A percentile compares a stretch with the other conserved stretches of the same genome.
Evolutionary conservation across 2,113 vertebrate species (phyloP).

Genomic region (Heloderma charlesbogerti): DNA sequence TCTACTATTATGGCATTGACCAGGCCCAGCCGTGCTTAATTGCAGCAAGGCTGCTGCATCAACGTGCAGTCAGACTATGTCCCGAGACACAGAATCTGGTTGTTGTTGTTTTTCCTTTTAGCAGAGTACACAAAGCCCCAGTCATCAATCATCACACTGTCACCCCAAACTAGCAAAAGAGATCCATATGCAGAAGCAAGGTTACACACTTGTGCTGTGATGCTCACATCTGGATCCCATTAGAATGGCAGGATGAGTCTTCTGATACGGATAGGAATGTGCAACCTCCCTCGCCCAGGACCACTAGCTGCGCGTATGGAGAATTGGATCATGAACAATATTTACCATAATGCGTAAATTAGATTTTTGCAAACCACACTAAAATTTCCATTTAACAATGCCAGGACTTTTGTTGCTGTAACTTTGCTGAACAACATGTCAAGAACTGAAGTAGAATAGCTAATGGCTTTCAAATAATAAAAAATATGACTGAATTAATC

Average conservation of each 20-base stretch:
- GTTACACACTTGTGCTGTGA: background rate
- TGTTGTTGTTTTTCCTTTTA: background rate
- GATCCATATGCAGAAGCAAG: background rate
- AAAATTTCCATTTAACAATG: background rate
- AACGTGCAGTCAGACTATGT: background rate
- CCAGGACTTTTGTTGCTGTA: background rate
- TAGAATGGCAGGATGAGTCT: background rate
- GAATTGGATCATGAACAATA: background rate
- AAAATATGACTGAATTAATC: conserved; percentile 2
- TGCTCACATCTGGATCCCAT: background rate
- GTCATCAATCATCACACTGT: background rate
- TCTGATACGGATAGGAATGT: background rate
- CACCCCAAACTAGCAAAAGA: background rate
- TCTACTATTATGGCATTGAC: background rate
- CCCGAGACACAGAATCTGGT: background rate
- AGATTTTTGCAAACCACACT: background rate
- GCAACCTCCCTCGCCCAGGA: background rate
- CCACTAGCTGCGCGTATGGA: background rate
- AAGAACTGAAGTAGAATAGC: background rate
- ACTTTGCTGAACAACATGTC: conserved; percentile 4
- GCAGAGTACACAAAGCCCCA: background rate
- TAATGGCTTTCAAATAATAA: background rate
- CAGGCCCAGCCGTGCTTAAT: background rate
- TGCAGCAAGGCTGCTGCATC: background rate
- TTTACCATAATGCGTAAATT: background rate